Percentiles rank a stretch among this genome's conserved stretches.
Conservation (phyloP, 2,888 invertebrate species). For the Sminthurides aquaticus region DNA sequence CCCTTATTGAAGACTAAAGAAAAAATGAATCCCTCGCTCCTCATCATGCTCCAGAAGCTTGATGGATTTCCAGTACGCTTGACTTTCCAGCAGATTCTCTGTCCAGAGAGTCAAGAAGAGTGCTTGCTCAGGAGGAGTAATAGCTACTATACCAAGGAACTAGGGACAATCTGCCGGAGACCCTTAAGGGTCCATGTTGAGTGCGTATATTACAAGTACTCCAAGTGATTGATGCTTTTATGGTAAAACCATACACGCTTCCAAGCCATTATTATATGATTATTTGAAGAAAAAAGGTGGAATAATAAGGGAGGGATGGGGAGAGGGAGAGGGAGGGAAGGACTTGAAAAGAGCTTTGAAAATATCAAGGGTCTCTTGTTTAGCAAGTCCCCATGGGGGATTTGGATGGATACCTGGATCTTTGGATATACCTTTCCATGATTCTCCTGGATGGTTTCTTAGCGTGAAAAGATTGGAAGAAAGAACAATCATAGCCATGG, state of each 20-base stretch:
- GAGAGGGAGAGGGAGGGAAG: no score
- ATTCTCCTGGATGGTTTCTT: neutral
- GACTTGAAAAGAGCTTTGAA: neutral
- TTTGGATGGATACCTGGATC: neutral
- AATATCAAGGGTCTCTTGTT: neutral
- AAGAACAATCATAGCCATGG: neutral
- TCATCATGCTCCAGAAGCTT: no score
- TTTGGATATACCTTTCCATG: neutral
- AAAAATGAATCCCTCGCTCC: no score
- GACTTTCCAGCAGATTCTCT: no score
- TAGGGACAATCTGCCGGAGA: no score
- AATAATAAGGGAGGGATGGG: no score
- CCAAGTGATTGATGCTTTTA: neutral
- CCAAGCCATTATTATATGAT: neutral
- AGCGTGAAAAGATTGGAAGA: neutral
- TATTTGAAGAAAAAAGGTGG: neutral
- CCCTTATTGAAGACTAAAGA: no score
- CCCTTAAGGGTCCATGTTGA: neutral
- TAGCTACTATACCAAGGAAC: no score
- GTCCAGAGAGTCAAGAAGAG: no score
- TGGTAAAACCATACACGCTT: neutral
- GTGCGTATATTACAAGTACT: neutral
- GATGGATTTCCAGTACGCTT: no score
- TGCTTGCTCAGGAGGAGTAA: no score
- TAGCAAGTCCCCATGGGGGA: neutral